Evolutionary conservation across 1,140 invertebrate genomes (phyloP).

Genomic region (Eupristina koningsbergeri): DNA sequence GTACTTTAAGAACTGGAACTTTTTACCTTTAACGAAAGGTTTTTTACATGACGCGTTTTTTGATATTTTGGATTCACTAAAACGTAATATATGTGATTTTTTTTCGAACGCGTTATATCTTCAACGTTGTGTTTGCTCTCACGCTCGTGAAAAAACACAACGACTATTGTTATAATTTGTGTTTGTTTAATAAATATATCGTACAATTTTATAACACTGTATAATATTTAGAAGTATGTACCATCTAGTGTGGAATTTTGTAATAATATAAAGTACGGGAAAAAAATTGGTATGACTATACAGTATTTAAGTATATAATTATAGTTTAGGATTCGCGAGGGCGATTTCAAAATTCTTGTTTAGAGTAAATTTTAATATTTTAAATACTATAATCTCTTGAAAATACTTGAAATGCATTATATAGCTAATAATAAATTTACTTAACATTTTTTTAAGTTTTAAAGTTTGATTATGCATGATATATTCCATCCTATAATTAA

Average conservation of each 20-base stretch:
- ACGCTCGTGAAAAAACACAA: conserved; percentile 16
- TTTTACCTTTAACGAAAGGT: background rate
- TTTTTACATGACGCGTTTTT: conserved; percentile 1
- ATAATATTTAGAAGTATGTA: conserved; percentile 13
- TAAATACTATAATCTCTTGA: background rate
- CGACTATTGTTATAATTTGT: background rate
- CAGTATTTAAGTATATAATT: background rate
- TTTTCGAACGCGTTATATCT: conserved; percentile 15
- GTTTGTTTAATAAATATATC: conserved; percentile 40
- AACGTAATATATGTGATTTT: conserved; percentile 28
- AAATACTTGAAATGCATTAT: background rate
- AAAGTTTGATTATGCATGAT: background rate
- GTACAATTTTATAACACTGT: conserved; percentile 41
- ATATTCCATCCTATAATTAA: background rate
- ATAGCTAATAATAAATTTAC: background rate
- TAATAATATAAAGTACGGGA: conserved; percentile 5
- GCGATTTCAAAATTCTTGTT: conserved; percentile 20
- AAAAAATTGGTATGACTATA: background rate
- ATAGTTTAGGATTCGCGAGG: conserved; percentile 28
- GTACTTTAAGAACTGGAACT: conserved; percentile 15
- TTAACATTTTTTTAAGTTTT: background rate
- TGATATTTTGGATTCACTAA: background rate
- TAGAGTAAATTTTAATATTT: background rate
- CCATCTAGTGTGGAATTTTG: conserved; percentile 3
- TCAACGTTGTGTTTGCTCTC: background rate